phyloP scores from a whole-genome alignment of 2,797 vertebrate genomes.

The Vireo griseus region DNA sequence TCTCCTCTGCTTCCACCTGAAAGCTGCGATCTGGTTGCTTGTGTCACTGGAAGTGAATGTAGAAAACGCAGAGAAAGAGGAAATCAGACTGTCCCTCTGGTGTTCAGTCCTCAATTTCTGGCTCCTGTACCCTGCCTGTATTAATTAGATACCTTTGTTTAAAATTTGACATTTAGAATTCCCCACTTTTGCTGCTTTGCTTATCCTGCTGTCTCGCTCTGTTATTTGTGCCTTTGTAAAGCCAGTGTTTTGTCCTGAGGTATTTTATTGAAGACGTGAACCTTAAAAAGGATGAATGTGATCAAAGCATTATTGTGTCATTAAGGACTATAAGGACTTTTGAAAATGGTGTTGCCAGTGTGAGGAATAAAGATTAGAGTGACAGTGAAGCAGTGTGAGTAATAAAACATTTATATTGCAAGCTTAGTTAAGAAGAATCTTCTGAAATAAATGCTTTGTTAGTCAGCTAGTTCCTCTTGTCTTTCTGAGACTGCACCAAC shows the following conservation, averaged over 20 bases:
- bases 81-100: not conserved
- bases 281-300: not conserved
- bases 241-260: not conserved
- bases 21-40: not conserved
- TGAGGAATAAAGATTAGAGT: not conserved
- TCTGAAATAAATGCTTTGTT: not conserved
- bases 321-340: not conserved
- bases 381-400: not conserved
- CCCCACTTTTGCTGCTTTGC: not conserved
- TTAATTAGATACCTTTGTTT: not conserved
- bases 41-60: not conserved
- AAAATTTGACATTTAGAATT: not conserved
- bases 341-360: not conserved
- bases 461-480: not conserved
- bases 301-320: not conserved
- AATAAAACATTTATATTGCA: not conserved
- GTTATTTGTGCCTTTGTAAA: not conserved
- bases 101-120: rapidly evolving
- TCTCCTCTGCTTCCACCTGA: not conserved
- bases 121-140: rapidly evolving
- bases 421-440: not conserved
- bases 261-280: not conserved
- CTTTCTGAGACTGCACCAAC: not conserved
- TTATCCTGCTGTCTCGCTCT: not conserved
- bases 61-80: not conserved